Conservation (phyloP, 2,888 invertebrate genomes). For the Idaea straminata region DNA sequence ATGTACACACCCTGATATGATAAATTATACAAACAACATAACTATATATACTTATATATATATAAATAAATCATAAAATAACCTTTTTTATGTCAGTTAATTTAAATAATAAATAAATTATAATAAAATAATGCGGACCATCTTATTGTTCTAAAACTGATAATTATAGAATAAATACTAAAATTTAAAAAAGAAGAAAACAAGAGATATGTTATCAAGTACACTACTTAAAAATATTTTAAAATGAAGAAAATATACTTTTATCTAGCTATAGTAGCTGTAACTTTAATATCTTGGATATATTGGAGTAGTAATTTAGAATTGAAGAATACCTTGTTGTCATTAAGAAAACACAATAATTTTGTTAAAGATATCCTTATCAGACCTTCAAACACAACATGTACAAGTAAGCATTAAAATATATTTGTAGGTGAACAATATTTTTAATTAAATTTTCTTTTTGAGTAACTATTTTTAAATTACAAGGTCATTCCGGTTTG, state of each 20-base stretch:
- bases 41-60: too few relatives aligned
- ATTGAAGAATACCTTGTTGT: slow-evolving; percentile 39
- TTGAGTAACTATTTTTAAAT: neutral
- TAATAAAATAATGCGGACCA: too few relatives aligned
- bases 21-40: too few relatives aligned
- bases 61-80: too few relatives aligned
- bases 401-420: slow-evolving; percentile 41
- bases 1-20: too few relatives aligned
- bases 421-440: neutral
- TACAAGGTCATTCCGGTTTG: neutral
- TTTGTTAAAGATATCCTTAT: slow-evolving; percentile 38
- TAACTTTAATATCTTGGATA: slow-evolving; percentile 51
- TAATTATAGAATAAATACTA: neutral
- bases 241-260: slow-evolving; percentile 23
- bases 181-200: neutral
- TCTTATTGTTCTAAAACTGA: neutral
- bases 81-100: too few relatives aligned
- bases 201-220: neutral
- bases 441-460: neutral
- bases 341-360: slow-evolving; percentile 36
- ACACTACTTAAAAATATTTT: neutral
- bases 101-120: too few relatives aligned
- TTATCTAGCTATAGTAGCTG: slow-evolving; percentile 25
- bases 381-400: slow-evolving; percentile 39
- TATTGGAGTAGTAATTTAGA: slow-evolving; percentile 51